Conservation (phyloP, 2,888 invertebrate genomes). For the Plagiodera versicolora region DNA sequence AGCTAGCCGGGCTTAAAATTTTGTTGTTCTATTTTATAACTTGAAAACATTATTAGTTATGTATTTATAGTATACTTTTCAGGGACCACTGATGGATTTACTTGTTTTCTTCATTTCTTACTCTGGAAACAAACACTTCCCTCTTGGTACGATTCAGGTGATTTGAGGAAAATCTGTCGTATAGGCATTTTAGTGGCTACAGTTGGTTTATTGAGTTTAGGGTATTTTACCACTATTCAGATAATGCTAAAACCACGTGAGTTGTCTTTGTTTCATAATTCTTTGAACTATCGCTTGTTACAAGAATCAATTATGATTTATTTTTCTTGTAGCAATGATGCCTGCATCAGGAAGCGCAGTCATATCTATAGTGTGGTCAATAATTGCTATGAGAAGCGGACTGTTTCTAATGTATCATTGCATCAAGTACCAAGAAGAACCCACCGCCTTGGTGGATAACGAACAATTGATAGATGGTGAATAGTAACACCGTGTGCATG, state of each 20-base stretch:
- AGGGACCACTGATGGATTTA: slow-evolving; percentile 37
- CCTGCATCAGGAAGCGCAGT: slow-evolving; percentile 57
- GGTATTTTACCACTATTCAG: slow-evolving; percentile 52
- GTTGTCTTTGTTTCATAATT: background rate
- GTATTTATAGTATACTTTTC: slow-evolving; percentile 18
- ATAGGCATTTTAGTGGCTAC: slow-evolving; percentile 58
- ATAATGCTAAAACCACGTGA: slow-evolving; percentile 35
- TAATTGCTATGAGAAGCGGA: slow-evolving; percentile 61
- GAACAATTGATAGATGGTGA: slow-evolving; percentile 2
- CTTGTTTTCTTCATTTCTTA: slow-evolving; percentile 38
- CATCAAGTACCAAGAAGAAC: slow-evolving; percentile 13
- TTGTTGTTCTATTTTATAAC: background rate
- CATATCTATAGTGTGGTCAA: slow-evolving; percentile 59
- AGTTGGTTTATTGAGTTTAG: slow-evolving; percentile 54
- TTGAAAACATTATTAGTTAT: background rate
- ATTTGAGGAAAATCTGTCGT: slow-evolving; percentile 56
- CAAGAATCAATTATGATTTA: background rate
- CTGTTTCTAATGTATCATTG: slow-evolving; percentile 56
- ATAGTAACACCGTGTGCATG: no score
- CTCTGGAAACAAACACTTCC: slow-evolving; percentile 45
- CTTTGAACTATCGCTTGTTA: no score
- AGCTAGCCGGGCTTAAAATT: slow-evolving; percentile 56
- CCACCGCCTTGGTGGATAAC: background rate
- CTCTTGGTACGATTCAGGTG: slow-evolving; percentile 58
- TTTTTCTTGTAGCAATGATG: slow-evolving; percentile 53